Percentiles rank a stretch among this genome's conserved stretches.
Evolutionary conservation across 64 coral and sea anemone species (phyloP).

Genomic region (Acropora tenuis): DNA sequence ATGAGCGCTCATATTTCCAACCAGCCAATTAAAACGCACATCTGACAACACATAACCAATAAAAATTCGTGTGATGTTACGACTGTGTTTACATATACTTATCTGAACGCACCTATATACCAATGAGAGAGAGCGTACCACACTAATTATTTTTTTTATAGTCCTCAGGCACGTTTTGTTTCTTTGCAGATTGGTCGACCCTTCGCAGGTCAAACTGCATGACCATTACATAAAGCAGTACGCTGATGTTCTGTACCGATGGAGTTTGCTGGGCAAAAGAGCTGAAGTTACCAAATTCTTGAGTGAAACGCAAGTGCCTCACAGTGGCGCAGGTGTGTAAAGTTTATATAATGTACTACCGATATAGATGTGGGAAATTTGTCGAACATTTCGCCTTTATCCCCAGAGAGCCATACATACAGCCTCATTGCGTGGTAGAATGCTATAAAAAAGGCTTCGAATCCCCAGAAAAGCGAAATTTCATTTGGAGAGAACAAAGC

Average conservation of each 20-base stretch:
- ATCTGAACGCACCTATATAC: too few species aligned
- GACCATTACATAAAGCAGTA: constrained; percentile 94
- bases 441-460: not conserved
- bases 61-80: too few species aligned
- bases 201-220: constrained; percentile 57
- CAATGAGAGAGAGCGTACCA: too few species aligned
- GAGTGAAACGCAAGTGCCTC: constrained; percentile 61
- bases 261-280: constrained; percentile 81
- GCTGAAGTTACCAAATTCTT: constrained; percentile 89
- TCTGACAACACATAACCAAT: too few species aligned
- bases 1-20: too few species aligned
- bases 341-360: too few species aligned
- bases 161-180: not conserved
- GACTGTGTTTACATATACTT: too few species aligned
- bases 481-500: not conserved
- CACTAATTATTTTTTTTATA: too few species aligned
- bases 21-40: too few species aligned
- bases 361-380: not conserved
- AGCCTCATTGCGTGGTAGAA: not conserved
- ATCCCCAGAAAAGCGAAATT: not conserved
- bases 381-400: not conserved
- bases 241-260: constrained; percentile 93
- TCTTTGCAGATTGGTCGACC: constrained; percentile 67
- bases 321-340: constrained; percentile 65
- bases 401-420: not conserved